Conservation (phyloP, 2,888 invertebrate species). For the Chrysolina oricalcia region DNA sequence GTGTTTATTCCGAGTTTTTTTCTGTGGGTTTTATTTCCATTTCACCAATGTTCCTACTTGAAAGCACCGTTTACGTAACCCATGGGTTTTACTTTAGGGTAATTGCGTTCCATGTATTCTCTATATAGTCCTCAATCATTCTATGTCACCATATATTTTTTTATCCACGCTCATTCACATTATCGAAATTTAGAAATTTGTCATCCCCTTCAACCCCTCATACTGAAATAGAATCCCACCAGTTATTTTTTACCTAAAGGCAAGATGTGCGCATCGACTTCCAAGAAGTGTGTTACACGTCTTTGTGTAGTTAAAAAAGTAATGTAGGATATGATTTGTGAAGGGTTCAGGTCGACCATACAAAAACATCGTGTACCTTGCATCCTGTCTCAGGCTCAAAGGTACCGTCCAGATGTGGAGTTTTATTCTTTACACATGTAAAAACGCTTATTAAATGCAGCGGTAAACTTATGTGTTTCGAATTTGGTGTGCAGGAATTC, state of each 20-base stretch:
- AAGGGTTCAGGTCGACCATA: constrained; percentile 18
- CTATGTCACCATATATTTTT: background rate
- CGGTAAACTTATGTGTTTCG: background rate
- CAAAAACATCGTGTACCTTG: constrained; percentile 8
- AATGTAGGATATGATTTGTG: constrained; percentile 17
- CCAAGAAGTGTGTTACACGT: constrained; percentile 17
- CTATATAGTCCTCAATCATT: background rate
- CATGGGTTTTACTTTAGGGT: too few species aligned
- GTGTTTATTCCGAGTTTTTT: too few species aligned
- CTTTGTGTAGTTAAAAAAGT: constrained; percentile 2
- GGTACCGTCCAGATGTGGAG: background rate
- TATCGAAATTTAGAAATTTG: constrained; percentile 1
- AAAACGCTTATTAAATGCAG: background rate
- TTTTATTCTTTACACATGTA: constrained; percentile 17
- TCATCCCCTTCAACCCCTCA: background rate
- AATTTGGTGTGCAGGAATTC: background rate
- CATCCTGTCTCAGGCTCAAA: constrained; percentile 8
- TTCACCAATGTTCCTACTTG: too few species aligned
- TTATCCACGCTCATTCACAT: background rate
- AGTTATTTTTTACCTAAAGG: background rate
- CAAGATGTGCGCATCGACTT: background rate
- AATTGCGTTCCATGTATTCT: background rate
- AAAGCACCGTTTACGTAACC: too few species aligned
- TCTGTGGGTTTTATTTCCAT: too few species aligned
- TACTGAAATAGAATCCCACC: background rate